phyloP scores from a whole-genome alignment of 2,888 invertebrate genomes.

The Lottia scabra region DNA sequence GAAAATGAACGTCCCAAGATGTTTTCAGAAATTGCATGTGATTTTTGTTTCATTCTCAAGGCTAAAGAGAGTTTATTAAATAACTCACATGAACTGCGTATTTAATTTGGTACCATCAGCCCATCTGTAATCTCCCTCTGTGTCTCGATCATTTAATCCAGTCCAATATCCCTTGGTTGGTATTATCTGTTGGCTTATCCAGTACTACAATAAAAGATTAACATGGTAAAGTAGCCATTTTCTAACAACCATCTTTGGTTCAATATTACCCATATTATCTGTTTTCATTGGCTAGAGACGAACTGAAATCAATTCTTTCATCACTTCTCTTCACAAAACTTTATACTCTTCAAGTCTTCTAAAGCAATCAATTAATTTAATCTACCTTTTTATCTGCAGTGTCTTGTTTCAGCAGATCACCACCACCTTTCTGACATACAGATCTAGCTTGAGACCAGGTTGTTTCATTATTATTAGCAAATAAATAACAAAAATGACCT shows the following conservation, averaged over 20 bases:
- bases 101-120: constrained; percentile 13
- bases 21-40: neutral
- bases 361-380: neutral
- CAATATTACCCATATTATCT: no score
- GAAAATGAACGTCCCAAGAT: no score
- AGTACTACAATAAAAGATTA: constrained; percentile 6
- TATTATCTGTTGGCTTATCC: constrained; percentile 10
- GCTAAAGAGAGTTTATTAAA: no score
- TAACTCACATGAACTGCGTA: constrained; percentile 15
- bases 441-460: constrained; percentile 33
- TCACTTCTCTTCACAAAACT: no score
- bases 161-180: constrained; percentile 23
- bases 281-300: no score
- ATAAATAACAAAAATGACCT: constrained; percentile 39
- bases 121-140: constrained; percentile 12
- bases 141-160: constrained; percentile 19
- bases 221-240: no score
- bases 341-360: no score
- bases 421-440: constrained; percentile 29
- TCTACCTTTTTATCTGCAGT: constrained; percentile 38
- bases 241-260: no score
- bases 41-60: neutral
- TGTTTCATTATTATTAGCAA: constrained; percentile 28
- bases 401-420: constrained; percentile 37
- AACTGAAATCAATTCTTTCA: no score